Conservation (phyloP, 1,140 invertebrate genomes). For the Rhopalosiphum padi region DNA sequence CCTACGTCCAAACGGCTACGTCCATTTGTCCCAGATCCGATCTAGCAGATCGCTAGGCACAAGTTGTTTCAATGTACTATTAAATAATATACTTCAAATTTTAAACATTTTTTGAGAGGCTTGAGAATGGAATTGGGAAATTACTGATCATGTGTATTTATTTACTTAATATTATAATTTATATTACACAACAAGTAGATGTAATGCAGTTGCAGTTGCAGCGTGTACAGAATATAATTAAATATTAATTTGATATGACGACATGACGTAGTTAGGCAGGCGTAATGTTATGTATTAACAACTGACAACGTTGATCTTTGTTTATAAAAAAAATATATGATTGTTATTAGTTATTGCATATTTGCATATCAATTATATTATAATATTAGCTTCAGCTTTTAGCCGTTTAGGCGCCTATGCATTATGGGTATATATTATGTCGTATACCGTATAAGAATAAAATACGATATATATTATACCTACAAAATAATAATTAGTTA, state of each 20-base stretch:
- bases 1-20: too few relatives aligned
- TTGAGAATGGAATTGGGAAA: neutral
- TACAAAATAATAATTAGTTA: too few relatives aligned
- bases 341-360: neutral
- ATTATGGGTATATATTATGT: too few relatives aligned
- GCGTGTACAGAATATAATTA: neutral
- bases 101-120: neutral
- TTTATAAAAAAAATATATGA: neutral
- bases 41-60: too few relatives aligned
- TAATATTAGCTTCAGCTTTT: too few relatives aligned
- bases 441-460: too few relatives aligned
- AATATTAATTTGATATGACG: neutral
- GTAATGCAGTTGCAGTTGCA: neutral
- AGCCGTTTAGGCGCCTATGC: neutral
- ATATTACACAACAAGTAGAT: neutral
- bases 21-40: too few relatives aligned
- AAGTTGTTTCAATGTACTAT: too few relatives aligned
- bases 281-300: neutral
- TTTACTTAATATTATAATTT: too few relatives aligned
- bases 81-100: too few relatives aligned
- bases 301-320: neutral
- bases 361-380: neutral
- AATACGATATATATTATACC: too few relatives aligned
- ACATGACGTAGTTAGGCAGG: neutral
- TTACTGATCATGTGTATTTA: too few relatives aligned